These are phyloP conservation scores for Capreolus pygargus DNA, from an alignment of 2,113 vertebrate species.

Conservation along the genomic window DNA sequence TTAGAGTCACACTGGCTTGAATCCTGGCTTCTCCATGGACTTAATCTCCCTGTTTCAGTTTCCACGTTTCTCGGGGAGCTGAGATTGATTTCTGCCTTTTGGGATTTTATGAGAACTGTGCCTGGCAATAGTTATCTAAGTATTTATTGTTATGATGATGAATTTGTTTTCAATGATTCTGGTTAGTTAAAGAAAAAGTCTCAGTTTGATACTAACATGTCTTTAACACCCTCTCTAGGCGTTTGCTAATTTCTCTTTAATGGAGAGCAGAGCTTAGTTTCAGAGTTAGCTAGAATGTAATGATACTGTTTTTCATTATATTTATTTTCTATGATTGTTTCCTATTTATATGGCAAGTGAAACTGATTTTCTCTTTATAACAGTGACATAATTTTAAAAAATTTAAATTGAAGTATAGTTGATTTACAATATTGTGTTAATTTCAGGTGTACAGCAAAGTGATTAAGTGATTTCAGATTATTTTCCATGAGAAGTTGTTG, in stretches of 20 bases:
- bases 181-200: neutral
- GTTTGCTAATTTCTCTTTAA: neutral
- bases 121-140: neutral
- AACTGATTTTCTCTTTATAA: conserved; percentile 10
- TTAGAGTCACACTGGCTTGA: neutral
- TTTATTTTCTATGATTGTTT: conserved; percentile 16
- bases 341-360: neutral
- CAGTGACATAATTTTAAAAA: neutral
- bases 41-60: neutral
- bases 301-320: neutral
- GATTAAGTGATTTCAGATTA: neutral
- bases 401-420: neutral
- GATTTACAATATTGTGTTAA: neutral
- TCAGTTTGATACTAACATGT: neutral
- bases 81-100: neutral
- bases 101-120: neutral
- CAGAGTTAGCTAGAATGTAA: neutral
- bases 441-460: neutral
- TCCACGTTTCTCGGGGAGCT: neutral
- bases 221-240: neutral
- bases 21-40: neutral
- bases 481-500: neutral
- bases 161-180: neutral
- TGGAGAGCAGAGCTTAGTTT: neutral
- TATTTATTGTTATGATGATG: neutral